Conservation (phyloP, 2,797 vertebrate genomes). For the Chromobotia macracanthus region DNA sequence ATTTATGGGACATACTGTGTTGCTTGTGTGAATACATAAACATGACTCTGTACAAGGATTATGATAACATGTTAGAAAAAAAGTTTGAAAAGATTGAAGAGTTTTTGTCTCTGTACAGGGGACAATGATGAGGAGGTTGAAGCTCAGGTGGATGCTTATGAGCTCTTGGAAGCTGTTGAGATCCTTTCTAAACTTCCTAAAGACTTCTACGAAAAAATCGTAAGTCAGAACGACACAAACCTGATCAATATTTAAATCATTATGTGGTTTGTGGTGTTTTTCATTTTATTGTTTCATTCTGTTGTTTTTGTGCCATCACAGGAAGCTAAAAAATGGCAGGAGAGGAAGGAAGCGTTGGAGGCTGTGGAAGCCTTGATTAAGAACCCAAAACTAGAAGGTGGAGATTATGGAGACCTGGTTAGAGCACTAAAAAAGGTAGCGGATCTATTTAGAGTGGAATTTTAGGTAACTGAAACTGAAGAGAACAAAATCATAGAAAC, state of each 20-base stretch:
- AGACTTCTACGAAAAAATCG: slow-evolving; percentile 98
- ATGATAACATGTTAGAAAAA: no score
- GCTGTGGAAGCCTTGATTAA: slow-evolving; percentile 87
- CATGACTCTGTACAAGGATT: no score
- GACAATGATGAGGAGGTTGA: slow-evolving; percentile 81
- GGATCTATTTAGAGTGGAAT: not conserved
- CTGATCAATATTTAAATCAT: not conserved
- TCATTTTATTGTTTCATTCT: not conserved
- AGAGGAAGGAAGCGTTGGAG: slow-evolving; percentile 96
- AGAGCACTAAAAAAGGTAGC: slow-evolving; percentile 94
- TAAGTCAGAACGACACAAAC: slow-evolving; percentile 69
- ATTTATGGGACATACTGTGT: no score
- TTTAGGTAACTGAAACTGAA: not conserved
- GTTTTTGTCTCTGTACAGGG: slow-evolving; percentile 67
- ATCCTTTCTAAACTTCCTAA: slow-evolving; percentile 96
- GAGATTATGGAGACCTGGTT: slow-evolving; percentile 94
- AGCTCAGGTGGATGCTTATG: slow-evolving; percentile 89
- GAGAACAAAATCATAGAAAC: not conserved
- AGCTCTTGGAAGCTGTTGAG: slow-evolving; percentile 92
- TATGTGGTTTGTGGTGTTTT: not conserved
- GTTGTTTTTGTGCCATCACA: slow-evolving; percentile 55
- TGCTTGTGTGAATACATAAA: no score
- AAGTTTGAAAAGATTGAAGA: not conserved
- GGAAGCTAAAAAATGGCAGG: slow-evolving; percentile 99
- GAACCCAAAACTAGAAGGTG: slow-evolving; percentile 92